Conservation (phyloP, 2,888 invertebrate genomes). For the Arrhopalites spinosus region DNA sequence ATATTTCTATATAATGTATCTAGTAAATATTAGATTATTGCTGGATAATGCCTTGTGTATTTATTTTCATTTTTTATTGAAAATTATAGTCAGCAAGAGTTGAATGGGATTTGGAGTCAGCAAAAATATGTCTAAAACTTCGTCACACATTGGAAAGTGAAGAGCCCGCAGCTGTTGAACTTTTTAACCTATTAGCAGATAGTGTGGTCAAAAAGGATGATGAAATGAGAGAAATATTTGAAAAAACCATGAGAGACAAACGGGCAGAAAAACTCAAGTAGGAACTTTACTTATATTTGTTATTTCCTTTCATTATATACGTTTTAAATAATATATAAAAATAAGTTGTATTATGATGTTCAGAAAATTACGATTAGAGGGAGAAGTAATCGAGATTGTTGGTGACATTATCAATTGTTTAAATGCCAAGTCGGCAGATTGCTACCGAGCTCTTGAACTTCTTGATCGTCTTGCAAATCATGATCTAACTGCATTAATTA, state of each 20-base stretch:
- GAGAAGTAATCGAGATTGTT: constrained; percentile 55
- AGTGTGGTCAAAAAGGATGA: constrained; percentile 68
- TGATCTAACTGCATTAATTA: constrained; percentile 72
- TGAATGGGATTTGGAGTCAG: constrained; percentile 70
- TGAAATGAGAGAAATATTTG: constrained; percentile 59
- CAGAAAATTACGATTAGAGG: constrained; percentile 51
- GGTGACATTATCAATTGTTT: constrained; percentile 59
- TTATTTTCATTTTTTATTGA: neutral
- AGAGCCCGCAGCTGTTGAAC: constrained; percentile 66
- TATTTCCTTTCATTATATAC: neutral
- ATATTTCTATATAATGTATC: neutral
- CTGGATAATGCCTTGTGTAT: too few relatives aligned
- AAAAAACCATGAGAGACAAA: constrained; percentile 24
- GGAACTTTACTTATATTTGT: constrained; percentile 4
- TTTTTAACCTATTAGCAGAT: constrained; percentile 67
- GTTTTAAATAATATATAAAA: neutral
- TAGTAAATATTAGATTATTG: too few relatives aligned
- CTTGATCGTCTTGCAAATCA: constrained; percentile 67
- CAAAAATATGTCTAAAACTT: constrained; percentile 67
- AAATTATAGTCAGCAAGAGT: constrained; percentile 64
- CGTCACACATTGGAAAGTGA: constrained; percentile 63
- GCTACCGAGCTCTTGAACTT: constrained; percentile 71
- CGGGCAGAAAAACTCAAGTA: constrained; percentile 32
- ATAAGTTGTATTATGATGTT: constrained; percentile 6
- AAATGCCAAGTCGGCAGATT: constrained; percentile 72